A percentile compares a stretch with the other conserved stretches of the same genome.
These are phyloP conservation scores for Glaucidium brasilianum DNA, from an alignment of 2,113 vertebrate species.

Conservation along the genomic window DNA sequence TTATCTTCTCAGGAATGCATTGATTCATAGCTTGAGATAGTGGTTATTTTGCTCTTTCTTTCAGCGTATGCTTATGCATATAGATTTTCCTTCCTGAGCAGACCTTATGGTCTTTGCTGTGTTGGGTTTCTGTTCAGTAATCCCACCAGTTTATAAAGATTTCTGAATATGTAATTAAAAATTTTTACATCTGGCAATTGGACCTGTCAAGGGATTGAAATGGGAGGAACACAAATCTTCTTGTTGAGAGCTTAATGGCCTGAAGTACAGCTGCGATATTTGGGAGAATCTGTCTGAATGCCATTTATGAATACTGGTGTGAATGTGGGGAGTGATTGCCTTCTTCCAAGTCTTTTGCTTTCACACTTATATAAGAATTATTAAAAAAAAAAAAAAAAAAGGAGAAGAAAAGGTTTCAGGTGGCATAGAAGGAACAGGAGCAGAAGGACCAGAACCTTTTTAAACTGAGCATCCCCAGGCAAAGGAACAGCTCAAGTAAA, in stretches of 20 bases:
- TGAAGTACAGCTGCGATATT: neutral
- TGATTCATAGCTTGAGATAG: neutral
- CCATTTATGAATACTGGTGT: neutral
- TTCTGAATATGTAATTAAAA: conserved; percentile 44
- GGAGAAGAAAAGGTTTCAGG: neutral
- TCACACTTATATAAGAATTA: neutral
- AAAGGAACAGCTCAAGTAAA: neutral
- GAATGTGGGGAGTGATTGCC: neutral
- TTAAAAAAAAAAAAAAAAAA: neutral
- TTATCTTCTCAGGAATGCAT: neutral
- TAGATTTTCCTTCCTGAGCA: neutral
- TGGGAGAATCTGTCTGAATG: neutral
- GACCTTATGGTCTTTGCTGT: neutral
- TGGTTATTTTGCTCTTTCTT: neutral
- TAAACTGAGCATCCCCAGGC: neutral
- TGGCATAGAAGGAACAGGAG: neutral
- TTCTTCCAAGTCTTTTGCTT: neutral
- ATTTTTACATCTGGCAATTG: conserved; percentile 1
- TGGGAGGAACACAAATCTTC: neutral
- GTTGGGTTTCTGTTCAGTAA: neutral
- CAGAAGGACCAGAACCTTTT: neutral
- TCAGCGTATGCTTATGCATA: neutral
- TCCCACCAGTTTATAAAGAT: conserved; percentile 11
- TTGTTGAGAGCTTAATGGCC: neutral
- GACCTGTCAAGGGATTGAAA: neutral